Conservation (phyloP, 2,113 vertebrate genomes). For the Perognathus longimembris region DNA sequence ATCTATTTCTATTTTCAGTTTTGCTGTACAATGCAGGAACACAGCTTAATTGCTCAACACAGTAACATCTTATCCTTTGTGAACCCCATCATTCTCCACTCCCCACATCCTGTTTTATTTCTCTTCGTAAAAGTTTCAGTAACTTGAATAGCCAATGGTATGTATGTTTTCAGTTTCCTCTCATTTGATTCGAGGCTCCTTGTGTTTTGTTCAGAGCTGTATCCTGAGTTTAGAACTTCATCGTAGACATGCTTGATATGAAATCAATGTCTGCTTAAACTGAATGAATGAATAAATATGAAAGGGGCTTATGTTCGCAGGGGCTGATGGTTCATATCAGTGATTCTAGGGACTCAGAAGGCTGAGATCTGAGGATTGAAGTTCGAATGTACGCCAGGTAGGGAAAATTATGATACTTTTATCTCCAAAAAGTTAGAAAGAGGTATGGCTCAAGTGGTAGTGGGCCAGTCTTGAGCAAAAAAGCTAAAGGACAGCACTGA, state of each 20-base stretch:
- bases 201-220: background rate
- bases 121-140: background rate
- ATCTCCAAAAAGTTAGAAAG: too few species aligned
- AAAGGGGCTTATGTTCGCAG: too few species aligned
- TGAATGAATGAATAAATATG: background rate
- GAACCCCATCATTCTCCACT: background rate
- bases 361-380: too few species aligned
- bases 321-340: too few species aligned
- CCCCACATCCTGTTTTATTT: background rate
- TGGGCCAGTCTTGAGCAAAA: too few species aligned
- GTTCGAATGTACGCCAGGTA: too few species aligned
- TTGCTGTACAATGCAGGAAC: background rate
- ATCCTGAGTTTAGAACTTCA: background rate
- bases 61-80: background rate
- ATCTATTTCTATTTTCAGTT: conserved; percentile 17
- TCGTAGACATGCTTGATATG: background rate
- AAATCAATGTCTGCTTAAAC: background rate
- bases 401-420: too few species aligned
- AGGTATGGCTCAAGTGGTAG: too few species aligned
- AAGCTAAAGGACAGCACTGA: too few species aligned
- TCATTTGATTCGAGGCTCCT: background rate
- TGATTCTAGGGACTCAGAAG: too few species aligned
- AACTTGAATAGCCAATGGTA: background rate
- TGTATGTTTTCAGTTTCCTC: background rate
- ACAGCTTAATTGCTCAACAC: background rate